Conservation (phyloP, 2,113 vertebrate genomes). For the Ia io region DNA sequence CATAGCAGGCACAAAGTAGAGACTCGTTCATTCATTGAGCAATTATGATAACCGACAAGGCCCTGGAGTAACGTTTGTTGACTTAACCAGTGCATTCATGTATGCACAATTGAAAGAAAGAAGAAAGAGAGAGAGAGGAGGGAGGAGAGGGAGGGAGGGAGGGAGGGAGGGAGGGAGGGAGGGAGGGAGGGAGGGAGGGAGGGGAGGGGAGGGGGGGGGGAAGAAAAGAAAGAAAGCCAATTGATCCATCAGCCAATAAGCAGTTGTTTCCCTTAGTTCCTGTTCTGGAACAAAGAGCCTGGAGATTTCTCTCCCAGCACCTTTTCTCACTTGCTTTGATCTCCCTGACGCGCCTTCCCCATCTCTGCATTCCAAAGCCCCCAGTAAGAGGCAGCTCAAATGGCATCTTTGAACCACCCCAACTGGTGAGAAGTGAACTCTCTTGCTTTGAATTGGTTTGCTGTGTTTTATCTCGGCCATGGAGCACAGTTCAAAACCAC, state of each 20-base stretch:
- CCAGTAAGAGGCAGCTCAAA: not conserved
- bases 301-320: not conserved
- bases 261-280: not conserved
- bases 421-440: not conserved
- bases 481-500: not conserved
- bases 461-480: not conserved
- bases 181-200: too few species aligned
- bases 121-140: too few species aligned
- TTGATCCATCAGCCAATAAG: not conserved
- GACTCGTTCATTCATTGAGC: not conserved
- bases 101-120: fast-evolving
- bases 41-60: not conserved
- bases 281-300: not conserved
- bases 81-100: not conserved
- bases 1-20: fast-evolving
- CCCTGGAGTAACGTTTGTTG: not conserved
- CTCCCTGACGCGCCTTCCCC: not conserved
- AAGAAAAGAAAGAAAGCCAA: not conserved
- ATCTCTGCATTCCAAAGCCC: not conserved
- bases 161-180: too few species aligned
- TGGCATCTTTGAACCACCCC: not conserved
- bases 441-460: not conserved
- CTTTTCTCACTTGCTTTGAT: not conserved
- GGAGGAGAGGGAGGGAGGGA: too few species aligned
- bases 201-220: too few species aligned